A percentile compares a stretch with the other conserved stretches of the same genome.
phyloP scores from a whole-genome alignment of 2,113 vertebrate species.

The Camelus bactrianus region DNA sequence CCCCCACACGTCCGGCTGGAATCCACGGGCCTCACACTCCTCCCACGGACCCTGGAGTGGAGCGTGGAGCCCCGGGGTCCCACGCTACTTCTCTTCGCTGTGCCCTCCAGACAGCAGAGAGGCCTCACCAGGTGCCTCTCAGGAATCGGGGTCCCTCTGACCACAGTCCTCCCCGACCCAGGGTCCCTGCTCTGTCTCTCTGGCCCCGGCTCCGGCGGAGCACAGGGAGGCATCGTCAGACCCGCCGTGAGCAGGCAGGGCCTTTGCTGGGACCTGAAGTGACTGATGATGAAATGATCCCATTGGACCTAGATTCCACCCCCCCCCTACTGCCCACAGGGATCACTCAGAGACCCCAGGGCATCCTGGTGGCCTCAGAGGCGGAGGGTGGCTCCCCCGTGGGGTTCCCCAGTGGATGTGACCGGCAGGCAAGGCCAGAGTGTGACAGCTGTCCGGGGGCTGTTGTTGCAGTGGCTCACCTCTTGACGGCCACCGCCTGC shows the following conservation, averaged over 20 bases:
- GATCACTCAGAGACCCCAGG: accelerated
- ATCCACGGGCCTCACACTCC: too few relatives aligned
- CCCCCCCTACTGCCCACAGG: too few relatives aligned
- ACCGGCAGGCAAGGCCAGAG: accelerated
- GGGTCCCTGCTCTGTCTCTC: not conserved
- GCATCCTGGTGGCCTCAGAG: not conserved
- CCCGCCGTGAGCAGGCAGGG: accelerated
- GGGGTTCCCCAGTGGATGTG: not conserved
- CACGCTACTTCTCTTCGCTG: not conserved
- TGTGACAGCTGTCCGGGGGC: accelerated
- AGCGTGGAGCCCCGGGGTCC: not conserved
- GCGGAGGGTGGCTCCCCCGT: accelerated
- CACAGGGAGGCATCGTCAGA: accelerated
- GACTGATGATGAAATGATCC: not conserved
- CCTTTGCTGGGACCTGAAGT: not conserved
- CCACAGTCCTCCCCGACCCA: not conserved
- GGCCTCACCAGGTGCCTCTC: not conserved
- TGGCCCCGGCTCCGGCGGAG: accelerated
- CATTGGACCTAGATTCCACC: not conserved
- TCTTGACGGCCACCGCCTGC: slow-evolving; percentile 86
- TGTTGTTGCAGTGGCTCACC: slow-evolving; percentile 86
- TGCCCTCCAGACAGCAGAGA: not conserved
- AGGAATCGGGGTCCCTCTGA: not conserved
- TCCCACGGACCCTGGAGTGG: not conserved
- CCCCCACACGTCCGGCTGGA: accelerated